Conservation (phyloP, 2,113 vertebrate genomes). For the Eleginops maclovinus region DNA sequence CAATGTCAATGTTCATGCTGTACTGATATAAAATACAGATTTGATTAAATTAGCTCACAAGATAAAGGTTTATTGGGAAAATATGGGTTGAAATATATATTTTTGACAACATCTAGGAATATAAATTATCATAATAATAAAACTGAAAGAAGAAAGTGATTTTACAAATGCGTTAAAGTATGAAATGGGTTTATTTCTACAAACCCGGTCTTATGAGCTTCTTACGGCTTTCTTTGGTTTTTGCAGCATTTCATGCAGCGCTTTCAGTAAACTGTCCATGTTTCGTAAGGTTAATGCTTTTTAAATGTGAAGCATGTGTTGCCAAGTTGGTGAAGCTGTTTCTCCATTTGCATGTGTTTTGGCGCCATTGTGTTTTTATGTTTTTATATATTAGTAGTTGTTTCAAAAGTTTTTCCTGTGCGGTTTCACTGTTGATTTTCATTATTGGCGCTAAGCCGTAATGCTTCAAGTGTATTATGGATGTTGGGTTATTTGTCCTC, state of each 20-base stretch:
- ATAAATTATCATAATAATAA: neutral
- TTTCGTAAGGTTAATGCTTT: too few relatives aligned
- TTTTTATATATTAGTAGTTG: too few relatives aligned
- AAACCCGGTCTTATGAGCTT: too few relatives aligned
- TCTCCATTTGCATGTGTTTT: too few relatives aligned
- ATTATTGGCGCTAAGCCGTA: slow-evolving; percentile 75
- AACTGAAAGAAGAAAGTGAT: neutral
- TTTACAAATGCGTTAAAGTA: too few relatives aligned
- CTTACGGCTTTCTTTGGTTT: too few relatives aligned
- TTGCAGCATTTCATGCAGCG: too few relatives aligned
- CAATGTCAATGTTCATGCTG: neutral
- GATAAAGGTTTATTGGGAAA: neutral
- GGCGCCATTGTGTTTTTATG: too few relatives aligned
- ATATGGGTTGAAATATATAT: slow-evolving; percentile 3
- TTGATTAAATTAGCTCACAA: neutral
- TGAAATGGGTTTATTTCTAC: too few relatives aligned
- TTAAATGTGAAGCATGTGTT: too few relatives aligned
- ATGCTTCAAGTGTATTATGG: slow-evolving; percentile 75
- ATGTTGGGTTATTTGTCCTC: slow-evolving; percentile 57
- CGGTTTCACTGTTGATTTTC: slow-evolving; percentile 12
- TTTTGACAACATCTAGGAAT: neutral
- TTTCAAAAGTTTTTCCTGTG: neutral
- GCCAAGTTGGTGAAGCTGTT: too few relatives aligned
- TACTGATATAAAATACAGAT: neutral
- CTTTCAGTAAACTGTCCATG: too few relatives aligned